Conservation (phyloP, 2,888 invertebrate species). For the Torymus aiolomorphi region DNA sequence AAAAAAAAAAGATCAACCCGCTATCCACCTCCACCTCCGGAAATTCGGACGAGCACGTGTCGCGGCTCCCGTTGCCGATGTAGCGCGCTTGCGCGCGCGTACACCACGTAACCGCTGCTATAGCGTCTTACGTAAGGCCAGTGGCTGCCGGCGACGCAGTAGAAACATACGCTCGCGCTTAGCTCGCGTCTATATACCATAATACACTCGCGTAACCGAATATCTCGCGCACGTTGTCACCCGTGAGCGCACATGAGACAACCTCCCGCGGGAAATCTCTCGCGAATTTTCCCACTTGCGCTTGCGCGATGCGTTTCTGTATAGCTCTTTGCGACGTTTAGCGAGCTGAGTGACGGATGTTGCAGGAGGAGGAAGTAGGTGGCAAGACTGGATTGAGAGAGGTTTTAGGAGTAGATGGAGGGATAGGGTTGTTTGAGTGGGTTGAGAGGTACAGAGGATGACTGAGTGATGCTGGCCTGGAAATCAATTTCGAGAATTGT, state of each 20-base stretch:
- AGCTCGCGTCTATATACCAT: too few relatives aligned
- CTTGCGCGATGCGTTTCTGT: not conserved
- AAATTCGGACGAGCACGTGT: constrained; percentile 46
- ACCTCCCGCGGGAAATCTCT: not conserved
- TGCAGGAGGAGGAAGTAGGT: too few relatives aligned
- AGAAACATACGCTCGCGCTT: too few relatives aligned
- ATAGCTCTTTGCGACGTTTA: too few relatives aligned
- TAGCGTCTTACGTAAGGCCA: constrained; percentile 57
- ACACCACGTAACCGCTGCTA: constrained; percentile 56
- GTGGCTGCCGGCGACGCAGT: constrained; percentile 34
- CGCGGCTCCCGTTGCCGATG: not conserved
- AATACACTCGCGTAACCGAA: constrained; percentile 59
- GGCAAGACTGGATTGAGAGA: too few relatives aligned
- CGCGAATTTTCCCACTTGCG: not conserved
- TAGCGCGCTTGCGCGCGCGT: constrained; percentile 23
- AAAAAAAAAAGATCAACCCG: too few relatives aligned
- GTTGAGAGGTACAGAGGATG: too few relatives aligned
- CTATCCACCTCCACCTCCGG: not conserved
- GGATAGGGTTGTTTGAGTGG: too few relatives aligned
- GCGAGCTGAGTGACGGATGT: too few relatives aligned
- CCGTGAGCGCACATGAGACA: constrained; percentile 1
- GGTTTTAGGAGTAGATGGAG: too few relatives aligned
- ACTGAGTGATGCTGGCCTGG: too few relatives aligned
- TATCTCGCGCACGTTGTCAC: constrained; percentile 49
- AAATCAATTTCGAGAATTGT: too few relatives aligned